A percentile compares a stretch with the other conserved stretches of the same genome.
phyloP scores from a whole-genome alignment of 2,797 vertebrate genomes.

The Lutjanus campechanus region DNA sequence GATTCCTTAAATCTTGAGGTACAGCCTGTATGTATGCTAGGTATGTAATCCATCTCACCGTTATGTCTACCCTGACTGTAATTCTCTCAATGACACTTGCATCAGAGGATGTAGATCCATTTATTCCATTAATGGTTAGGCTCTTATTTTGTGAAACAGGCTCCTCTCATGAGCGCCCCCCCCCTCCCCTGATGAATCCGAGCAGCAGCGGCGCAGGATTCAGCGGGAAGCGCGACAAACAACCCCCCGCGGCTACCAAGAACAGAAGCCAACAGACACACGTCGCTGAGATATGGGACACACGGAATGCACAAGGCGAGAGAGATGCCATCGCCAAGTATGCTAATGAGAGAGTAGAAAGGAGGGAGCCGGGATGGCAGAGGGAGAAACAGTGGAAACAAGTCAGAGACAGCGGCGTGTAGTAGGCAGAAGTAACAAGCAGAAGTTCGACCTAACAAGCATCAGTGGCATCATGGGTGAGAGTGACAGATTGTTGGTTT shows the following conservation, averaged over 20 bases:
- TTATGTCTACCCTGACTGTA: constrained; percentile 28
- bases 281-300: constrained; percentile 43
- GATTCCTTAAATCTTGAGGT: constrained; percentile 31
- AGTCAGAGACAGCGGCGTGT: constrained; percentile 7
- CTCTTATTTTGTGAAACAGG: constrained; percentile 33
- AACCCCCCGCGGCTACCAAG: constrained; percentile 42
- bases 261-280: constrained; percentile 54
- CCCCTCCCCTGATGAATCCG: constrained; percentile 45
- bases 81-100: constrained; percentile 38
- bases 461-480: neutral
- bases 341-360: constrained; percentile 51
- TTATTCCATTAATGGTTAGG: constrained; percentile 34
- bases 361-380: constrained; percentile 10
- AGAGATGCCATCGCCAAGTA: constrained; percentile 48
- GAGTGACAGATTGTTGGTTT: neutral
- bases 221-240: constrained; percentile 51
- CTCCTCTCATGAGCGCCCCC: constrained; percentile 21
- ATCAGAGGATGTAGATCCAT: constrained; percentile 29
- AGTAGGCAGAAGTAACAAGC: neutral
- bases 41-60: constrained; percentile 45
- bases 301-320: constrained; percentile 36
- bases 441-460: constrained; percentile 5
- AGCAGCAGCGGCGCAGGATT: constrained; percentile 43
- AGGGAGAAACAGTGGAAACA: constrained; percentile 6
- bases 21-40: constrained; percentile 19